Evolutionary conservation across 2,797 vertebrate genomes (phyloP).

Genomic region (Anas bernieri): DNA sequence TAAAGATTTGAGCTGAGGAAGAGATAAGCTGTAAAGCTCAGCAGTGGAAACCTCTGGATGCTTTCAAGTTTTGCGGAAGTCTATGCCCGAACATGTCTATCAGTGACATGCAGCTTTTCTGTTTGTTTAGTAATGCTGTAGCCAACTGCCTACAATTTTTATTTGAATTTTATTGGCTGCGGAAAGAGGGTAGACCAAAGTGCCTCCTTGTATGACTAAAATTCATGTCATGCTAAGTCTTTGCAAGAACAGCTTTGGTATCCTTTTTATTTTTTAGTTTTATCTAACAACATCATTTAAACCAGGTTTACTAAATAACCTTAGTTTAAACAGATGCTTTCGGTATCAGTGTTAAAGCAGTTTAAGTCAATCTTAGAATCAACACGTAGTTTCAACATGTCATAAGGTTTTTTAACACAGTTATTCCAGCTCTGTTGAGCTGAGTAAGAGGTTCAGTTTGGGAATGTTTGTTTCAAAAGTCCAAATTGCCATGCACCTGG

Average conservation of each 20-base stretch:
- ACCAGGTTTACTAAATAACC: constrained; percentile 39
- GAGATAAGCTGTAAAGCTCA: neutral
- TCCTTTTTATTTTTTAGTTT: neutral
- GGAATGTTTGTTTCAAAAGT: constrained; percentile 31
- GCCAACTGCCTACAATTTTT: neutral
- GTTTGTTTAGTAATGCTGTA: neutral
- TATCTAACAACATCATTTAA: neutral
- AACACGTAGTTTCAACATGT: constrained; percentile 15
- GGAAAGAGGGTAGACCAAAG: neutral
- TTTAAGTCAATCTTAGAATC: neutral
- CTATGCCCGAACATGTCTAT: neutral
- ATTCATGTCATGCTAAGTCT: neutral
- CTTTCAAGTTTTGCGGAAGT: neutral
- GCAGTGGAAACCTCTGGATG: neutral
- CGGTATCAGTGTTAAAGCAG: neutral
- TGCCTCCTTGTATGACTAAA: neutral
- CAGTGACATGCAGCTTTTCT: neutral
- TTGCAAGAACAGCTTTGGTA: neutral
- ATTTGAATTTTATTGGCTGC: neutral
- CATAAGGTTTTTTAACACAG: constrained; percentile 11
- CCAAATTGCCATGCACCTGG: neutral
- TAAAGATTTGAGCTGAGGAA: neutral
- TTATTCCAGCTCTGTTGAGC: neutral
- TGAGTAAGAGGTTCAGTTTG: neutral
- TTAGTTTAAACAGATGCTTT: constrained; percentile 13